Evolutionary conservation across 1,140 invertebrate species (phyloP), one percentile per base, ranked within the genome.

Genomic region (Pseudomyrmex pallidus): DNA sequence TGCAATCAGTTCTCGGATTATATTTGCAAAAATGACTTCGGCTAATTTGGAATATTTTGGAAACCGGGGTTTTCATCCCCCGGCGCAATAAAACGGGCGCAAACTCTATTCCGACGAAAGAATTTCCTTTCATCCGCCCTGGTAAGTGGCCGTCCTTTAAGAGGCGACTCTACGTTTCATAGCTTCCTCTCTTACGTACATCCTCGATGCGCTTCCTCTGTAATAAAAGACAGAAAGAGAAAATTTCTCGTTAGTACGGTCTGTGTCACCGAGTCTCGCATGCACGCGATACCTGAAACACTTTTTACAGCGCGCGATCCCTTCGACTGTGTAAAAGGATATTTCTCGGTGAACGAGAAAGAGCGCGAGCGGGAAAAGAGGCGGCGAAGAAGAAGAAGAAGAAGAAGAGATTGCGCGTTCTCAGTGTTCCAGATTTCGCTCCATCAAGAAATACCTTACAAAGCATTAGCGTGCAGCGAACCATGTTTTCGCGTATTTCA

Each of bases 171-270:
- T 83, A 87, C 67, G 50, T 68, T 80, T 80, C 85, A 50, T 61
- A 73, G 70, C 73, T 85, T 64, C 44, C 73, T 85, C 73, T 92
- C 90, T 90, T 95, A 95, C 95, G 93, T 95, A 95, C 95, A 95
- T 95, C 95, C 91, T 95, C 95, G 88, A 95, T 91, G 91, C 94
- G 95, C 91, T 95, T 95, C 92, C 93, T 95, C 95, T 95, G 95
- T 83, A 95, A 80, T 95, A 94, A 92, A 92, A 91, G 90, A 91
- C 83, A 90, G 82, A 90, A 86, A 89, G 82, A 68, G 13, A 78
- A 72, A 63, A 64, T 68, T 82, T 63, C 66, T 77, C 85, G n/a
- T 85, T 85, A 74, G 56, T 83, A 62, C 63, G n/a, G 56, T 66
- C 56, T n/a, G 48, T 50, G 54, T 66, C 20, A 12, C 12, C 5